These are phyloP conservation scores for Tragelaphus oryx DNA, from an alignment of 2,797 vertebrate species.

Conservation along the genomic window DNA sequence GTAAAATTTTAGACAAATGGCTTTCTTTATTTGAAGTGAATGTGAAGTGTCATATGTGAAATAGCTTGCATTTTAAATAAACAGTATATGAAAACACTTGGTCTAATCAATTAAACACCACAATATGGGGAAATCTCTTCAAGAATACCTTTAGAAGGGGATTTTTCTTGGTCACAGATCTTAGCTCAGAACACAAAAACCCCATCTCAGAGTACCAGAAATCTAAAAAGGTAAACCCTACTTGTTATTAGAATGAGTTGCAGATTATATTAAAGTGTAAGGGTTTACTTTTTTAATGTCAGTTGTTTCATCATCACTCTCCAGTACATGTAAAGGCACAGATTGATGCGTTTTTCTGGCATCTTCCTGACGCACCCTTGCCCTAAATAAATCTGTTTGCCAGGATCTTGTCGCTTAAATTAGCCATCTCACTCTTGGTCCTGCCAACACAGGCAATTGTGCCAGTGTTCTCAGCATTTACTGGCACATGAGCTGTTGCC, in stretches of 20 bases:
- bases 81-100: background rate
- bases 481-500: constrained; percentile 65
- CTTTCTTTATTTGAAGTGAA: constrained; percentile 5
- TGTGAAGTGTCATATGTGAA: background rate
- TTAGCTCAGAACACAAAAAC: background rate
- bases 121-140: background rate
- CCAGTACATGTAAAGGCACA: constrained; percentile 66
- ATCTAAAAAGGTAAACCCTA: background rate
- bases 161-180: background rate
- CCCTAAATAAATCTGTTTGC: constrained; percentile 76
- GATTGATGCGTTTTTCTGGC: constrained; percentile 73
- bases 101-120: background rate
- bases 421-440: constrained; percentile 69
- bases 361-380: constrained; percentile 72
- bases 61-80: constrained; percentile 9
- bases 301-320: constrained; percentile 67
- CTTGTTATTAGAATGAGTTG: constrained; percentile 25
- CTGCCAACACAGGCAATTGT: constrained; percentile 64
- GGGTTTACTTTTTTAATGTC: constrained; percentile 69
- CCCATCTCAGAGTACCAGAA: background rate
- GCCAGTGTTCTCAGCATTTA: constrained; percentile 72
- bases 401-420: constrained; percentile 75
- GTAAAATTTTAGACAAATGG: constrained; percentile 16
- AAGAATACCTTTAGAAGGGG: background rate
- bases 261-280: constrained; percentile 46